Percentiles rank a stretch among this genome's conserved stretches.
These are phyloP conservation scores for Saccopteryx leptura DNA, from an alignment of 2,113 vertebrate species.

Conservation along the genomic window DNA sequence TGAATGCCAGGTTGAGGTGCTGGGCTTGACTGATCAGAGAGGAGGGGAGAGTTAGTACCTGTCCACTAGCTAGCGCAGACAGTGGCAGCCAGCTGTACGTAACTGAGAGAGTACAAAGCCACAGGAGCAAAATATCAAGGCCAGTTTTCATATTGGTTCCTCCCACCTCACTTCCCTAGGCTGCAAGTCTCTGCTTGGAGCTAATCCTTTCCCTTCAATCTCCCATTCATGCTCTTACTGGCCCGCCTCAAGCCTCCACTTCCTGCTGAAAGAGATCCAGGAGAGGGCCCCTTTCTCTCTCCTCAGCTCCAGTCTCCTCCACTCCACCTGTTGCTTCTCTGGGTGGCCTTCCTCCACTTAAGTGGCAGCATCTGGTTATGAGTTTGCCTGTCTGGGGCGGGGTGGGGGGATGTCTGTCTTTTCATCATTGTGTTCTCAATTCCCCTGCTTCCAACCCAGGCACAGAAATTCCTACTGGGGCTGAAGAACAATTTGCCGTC, in stretches of 20 bases:
- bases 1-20: background rate
- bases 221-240: background rate
- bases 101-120: background rate
- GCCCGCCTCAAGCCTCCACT: background rate
- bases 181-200: background rate
- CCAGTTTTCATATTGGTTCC: background rate
- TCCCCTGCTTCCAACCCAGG: constrained; percentile 72
- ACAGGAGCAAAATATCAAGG: background rate
- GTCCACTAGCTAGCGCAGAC: background rate
- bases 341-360: background rate
- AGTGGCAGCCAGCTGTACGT: background rate
- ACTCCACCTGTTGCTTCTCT: background rate
- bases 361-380: background rate
- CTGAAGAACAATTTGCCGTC: constrained; percentile 86
- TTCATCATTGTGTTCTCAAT: background rate
- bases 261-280: background rate
- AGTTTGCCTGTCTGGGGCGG: background rate
- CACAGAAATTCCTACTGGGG: constrained; percentile 85
- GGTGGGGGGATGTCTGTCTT: background rate
- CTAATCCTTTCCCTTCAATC: background rate
- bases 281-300: background rate
- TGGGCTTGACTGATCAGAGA: background rate
- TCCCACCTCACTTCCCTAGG: background rate
- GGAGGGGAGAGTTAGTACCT: background rate
- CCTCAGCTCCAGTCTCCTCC: background rate